phyloP scores from a whole-genome alignment of 2,113 vertebrate genomes.

The Antechinus flavipes region DNA sequence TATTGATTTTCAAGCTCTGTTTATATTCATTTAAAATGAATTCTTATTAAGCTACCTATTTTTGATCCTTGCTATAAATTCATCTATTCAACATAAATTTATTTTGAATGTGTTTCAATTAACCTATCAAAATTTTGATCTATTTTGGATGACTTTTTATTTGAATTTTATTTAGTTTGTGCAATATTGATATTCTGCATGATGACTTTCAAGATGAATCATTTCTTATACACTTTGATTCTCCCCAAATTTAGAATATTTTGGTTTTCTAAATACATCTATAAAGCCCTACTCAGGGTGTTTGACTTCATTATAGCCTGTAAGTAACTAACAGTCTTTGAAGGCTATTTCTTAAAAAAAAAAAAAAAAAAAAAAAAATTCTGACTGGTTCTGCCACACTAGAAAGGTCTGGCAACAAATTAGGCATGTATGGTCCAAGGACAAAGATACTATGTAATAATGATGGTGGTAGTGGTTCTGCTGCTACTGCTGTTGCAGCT shows the following conservation, averaged over 20 bases:
- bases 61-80: background rate
- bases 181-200: background rate
- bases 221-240: background rate
- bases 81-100: background rate
- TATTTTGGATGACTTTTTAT: background rate
- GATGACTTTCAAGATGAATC: slow-evolving; percentile 23
- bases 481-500: too few relatives aligned
- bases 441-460: background rate
- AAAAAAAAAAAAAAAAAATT: background rate
- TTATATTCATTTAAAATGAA: slow-evolving; percentile 22
- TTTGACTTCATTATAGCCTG: background rate
- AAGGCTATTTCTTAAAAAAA: background rate
- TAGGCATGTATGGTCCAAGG: background rate
- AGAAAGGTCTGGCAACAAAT: background rate
- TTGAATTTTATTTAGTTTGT: slow-evolving; percentile 22
- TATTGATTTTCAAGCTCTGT: slow-evolving; percentile 6
- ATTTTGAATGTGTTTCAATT: background rate
- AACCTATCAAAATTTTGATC: background rate
- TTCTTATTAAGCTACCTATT: slow-evolving; percentile 3
- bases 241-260: background rate
- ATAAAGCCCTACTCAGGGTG: background rate
- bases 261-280: background rate
- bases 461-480: too few relatives aligned
- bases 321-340: background rate
- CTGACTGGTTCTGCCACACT: background rate